Conservation (phyloP, 2,113 vertebrate genomes). For the Sminthopsis crassicaudata region DNA sequence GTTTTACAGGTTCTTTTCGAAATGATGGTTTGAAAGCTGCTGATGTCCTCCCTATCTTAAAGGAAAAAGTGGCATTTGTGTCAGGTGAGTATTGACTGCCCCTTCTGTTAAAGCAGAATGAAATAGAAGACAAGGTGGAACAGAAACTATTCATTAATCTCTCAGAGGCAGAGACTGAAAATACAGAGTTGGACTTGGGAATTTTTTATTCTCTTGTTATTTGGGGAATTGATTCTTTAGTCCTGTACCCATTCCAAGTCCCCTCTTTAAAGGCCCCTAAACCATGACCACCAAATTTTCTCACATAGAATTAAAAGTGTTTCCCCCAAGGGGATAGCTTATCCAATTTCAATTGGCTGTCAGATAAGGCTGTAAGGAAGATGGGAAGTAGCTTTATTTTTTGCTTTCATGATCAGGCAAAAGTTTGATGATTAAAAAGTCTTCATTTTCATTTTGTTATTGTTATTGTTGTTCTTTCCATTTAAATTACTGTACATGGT, state of each 20-base stretch:
- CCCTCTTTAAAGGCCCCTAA: background rate
- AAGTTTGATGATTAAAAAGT: background rate
- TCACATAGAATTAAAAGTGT: background rate
- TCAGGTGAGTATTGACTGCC: constrained; percentile 89
- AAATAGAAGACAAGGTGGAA: background rate
- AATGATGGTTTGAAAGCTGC: constrained; percentile 97
- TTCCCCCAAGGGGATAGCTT: background rate
- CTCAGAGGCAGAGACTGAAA: constrained; percentile 13
- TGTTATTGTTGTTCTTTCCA: background rate
- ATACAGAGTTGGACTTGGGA: background rate
- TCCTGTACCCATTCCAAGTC: constrained; percentile 19
- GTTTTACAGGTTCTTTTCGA: constrained; percentile 92
- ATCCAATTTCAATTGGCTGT: background rate
- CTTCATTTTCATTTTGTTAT: background rate
- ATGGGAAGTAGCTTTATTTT: background rate
- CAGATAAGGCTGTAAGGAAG: background rate
- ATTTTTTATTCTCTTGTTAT: background rate
- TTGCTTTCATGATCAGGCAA: background rate
- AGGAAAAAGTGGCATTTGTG: constrained; percentile 99
- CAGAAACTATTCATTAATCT: background rate
- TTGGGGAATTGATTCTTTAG: constrained; percentile 60
- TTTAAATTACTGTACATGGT: background rate
- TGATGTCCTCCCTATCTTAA: constrained; percentile 96
- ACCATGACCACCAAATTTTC: background rate
- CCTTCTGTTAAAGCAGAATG: constrained; percentile 4